phyloP scores from a whole-genome alignment of 1,140 invertebrate species.

The Adelges cooleyi region DNA sequence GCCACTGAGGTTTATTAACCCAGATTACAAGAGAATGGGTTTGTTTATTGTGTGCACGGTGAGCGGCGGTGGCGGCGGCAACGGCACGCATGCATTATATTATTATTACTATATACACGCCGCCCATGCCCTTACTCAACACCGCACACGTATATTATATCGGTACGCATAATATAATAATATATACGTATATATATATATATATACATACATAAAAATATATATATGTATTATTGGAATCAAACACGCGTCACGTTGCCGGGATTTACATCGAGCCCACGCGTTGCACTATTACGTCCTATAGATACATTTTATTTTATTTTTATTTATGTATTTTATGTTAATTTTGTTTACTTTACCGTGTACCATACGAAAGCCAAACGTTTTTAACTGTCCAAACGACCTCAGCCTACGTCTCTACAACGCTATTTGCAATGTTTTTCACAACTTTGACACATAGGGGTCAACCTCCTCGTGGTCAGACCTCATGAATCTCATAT shows the following conservation, averaged over 20 bases:
- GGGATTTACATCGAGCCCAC: not conserved
- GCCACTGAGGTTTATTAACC: constrained; percentile 17
- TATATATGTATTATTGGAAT: not conserved
- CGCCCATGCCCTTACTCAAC: constrained; percentile 25
- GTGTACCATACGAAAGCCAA: too few species aligned
- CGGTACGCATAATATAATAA: too few species aligned
- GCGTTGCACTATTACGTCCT: not conserved
- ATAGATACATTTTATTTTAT: constrained; percentile 12
- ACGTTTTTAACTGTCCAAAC: too few species aligned
- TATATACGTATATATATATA: not conserved
- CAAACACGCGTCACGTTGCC: constrained; percentile 3
- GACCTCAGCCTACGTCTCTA: too few species aligned
- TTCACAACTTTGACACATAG: too few species aligned
- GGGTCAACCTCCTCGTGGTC: too few species aligned
- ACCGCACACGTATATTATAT: not conserved
- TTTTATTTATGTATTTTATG: too few species aligned
- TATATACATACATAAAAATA: not conserved
- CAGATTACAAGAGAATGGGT: constrained; percentile 15
- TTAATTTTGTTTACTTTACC: too few species aligned
- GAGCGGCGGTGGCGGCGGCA: not conserved
- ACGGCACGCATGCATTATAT: constrained; percentile 16
- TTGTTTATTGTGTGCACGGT: constrained; percentile 6
- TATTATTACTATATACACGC: not conserved
- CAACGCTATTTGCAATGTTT: too few species aligned
- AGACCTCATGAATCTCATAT: too few species aligned